phyloP scores from a whole-genome alignment of 2,888 invertebrate genomes.

The Baccha elongata region DNA sequence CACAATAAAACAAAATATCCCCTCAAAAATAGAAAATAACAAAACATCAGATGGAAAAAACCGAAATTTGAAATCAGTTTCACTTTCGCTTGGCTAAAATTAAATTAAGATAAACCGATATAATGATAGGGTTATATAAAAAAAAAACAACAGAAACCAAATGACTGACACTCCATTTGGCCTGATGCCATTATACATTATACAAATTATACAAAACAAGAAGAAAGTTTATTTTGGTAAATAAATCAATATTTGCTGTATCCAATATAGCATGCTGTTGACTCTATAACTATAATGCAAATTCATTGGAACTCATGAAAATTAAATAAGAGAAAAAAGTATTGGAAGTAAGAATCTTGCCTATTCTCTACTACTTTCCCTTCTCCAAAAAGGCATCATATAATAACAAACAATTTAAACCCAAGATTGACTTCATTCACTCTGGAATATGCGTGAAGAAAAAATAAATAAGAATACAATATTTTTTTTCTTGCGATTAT shows the following conservation, averaged over 20 bases:
- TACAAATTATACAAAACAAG: slow-evolving; percentile 17
- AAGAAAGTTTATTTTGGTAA: slow-evolving; percentile 68
- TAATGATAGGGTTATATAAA: slow-evolving; percentile 20
- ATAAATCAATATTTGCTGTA: slow-evolving; percentile 70
- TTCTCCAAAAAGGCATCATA: slow-evolving; percentile 18
- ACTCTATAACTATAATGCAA: too few species aligned
- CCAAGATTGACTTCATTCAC: slow-evolving; percentile 55
- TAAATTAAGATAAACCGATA: slow-evolving; percentile 2
- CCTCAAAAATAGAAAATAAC: not conserved
- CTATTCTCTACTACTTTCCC: slow-evolving; percentile 62
- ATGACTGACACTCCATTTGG: slow-evolving; percentile 1
- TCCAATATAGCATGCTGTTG: too few species aligned
- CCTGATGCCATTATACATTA: not conserved
- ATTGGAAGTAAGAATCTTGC: slow-evolving; percentile 46
- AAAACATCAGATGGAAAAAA: slow-evolving; percentile 8
- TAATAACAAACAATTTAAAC: slow-evolving; percentile 20
- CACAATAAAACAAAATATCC: not conserved
- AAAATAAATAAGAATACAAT: slow-evolving; percentile 53
- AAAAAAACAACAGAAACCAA: slow-evolving; percentile 35
- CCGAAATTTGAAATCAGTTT: slow-evolving; percentile 40
- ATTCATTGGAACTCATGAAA: slow-evolving; percentile 27
- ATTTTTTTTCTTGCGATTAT: slow-evolving; percentile 63
- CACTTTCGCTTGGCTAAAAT: slow-evolving; percentile 62
- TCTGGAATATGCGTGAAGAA: slow-evolving; percentile 59
- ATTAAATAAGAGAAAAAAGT: slow-evolving; percentile 1